Evolutionary conservation across 2,113 vertebrate species (phyloP), one percentile per base, ranked within the genome.

Genomic region (Psittacara wagleri): DNA sequence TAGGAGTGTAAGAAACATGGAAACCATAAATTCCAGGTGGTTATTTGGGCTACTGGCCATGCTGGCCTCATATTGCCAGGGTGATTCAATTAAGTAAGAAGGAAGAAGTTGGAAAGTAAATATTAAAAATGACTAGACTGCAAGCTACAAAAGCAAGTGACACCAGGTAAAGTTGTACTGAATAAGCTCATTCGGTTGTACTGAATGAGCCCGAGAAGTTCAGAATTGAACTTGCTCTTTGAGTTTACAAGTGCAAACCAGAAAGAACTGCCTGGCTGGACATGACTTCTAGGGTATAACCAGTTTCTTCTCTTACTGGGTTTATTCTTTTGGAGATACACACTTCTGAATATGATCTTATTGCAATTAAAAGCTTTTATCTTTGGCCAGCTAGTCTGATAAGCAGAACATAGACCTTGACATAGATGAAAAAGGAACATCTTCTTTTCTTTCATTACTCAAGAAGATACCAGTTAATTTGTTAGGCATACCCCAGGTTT

Each of bases 1-100:
- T 88, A 64, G 66, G 83, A 95, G 39, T 55, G 69, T 57, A 20
- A 64, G 39, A 49, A 73, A 41, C 67, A 55, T 62, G 46, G 54
- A 94, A 94, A 72, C 74, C 73, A 62, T 88, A 46, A 93, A 69
- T 86, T 92, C 68, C 83, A 88, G 86, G 61, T 88, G 69, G 20
- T 64, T 88, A 28, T 70, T 90, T 88, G 80, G 92, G 68, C 73
- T 86, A 20, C 39, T 83, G 46, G 64, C 82, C 86, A 64, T 83
- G 39, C 23, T 93, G 39, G 52, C 23, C 16, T 80, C 37, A 5
- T 69, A 29, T 44, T 92, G 25, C 55, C 46, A 44, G 17, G 43
- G 43, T 74, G 76, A 83, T 95, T 93, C 27, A 90, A 48, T 77
- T 64, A 86, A 88, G 72, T 67, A 29, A 68, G 83, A 86, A 66